Evolutionary conservation across 2,888 invertebrate genomes (phyloP), one percentile per base, ranked within the genome.

Genomic region (Pecten maximus): DNA sequence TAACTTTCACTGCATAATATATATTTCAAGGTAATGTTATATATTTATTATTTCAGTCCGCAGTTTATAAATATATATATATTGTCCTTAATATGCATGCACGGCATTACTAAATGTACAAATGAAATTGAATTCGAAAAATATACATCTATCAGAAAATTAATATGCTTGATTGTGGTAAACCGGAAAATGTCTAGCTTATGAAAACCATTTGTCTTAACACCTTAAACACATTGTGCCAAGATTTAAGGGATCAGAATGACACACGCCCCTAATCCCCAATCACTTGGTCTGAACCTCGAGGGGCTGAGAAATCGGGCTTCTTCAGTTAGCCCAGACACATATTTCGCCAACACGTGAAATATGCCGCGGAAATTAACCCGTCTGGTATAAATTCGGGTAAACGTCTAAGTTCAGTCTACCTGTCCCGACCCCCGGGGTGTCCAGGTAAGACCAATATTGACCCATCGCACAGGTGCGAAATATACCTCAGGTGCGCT

Each of bases 401-500:
- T 74, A 35, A 35, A 74, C 74, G 35, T 74, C 74, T 23, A 19
- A 3, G 19, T 54, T 23, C 19, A 54, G 54, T 54, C 1, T 74
- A 74, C 74, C 74, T 74, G 28, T 35, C 74, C 74, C 74, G 74
- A 74, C 74, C 74, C 74, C 74, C 74, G 74, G 74, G 23, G 74
- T 74, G 74, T 74, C 74, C 35, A 74, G 74, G 74, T 74, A 28
- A 4, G 35, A 28, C 74, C 2, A 74, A 74, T 74, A 74, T 74
- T 74, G 74, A 74, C 74, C 74, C 74, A 74, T 74, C 74, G 74
- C 74, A 74, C 74, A 74, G 74, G 74, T 74, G 74, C 74, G 74
- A 74, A 74, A 23, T 74, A 35, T 28, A 74, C 74, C 35, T 74
- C 74, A 35, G 74, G 74, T 74, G 35, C 35, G 28, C 74, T 74